Base-by-base conservation (phyloP, 2,797 vertebrate genomes). In the Enteromius radiatus region DNA sequence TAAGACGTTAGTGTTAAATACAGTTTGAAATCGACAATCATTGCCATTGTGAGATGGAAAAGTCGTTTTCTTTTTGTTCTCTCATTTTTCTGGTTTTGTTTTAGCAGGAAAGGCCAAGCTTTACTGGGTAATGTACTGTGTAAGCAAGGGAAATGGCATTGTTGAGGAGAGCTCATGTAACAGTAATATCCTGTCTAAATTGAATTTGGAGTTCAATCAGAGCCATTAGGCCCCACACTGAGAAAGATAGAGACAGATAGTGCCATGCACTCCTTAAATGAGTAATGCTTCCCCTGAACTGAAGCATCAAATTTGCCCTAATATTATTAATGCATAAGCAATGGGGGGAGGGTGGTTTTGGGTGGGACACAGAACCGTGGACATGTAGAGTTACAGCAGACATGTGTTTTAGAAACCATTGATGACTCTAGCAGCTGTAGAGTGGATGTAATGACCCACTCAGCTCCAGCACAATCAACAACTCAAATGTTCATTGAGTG, bases 161-260 rank as follows among this genome's bases (percentile, higher is more conserved):
- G 96, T 95, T 95, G 94, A 95, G 94, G 94, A 95, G 95, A 96
- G 96, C 96, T 96, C 95, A 94, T 96, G 96, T 96, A 97, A 95
- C 94, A 94, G 96, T 96, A 96, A 97, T 96, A 97, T 97, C 96
- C 96, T 96, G 95, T 95, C 94, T 93, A 96, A 97, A 97, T 97
- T 96, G 95, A 97, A 97, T 97, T 98, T 97, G 94, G 95, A 95
- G 96, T 96, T 97, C 96, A 97, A 97, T 97, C 95, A 96, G 93
- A 92, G 94, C 95, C 95, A 97, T 97, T 96, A 97, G 89, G 92
- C 94, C 93, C 93, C 95, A 96, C 94, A 94, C 94, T 96, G 96
- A 95, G 96, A 95, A 95, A 96, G 95, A 97, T 95, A 95, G 95
- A 97, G 96, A 96, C 89, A 93, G 95, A 97, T 96, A 95, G 91